These are phyloP conservation scores for Myodes glareolus DNA, from an alignment of 2,113 vertebrate species.

Conservation along the genomic window DNA sequence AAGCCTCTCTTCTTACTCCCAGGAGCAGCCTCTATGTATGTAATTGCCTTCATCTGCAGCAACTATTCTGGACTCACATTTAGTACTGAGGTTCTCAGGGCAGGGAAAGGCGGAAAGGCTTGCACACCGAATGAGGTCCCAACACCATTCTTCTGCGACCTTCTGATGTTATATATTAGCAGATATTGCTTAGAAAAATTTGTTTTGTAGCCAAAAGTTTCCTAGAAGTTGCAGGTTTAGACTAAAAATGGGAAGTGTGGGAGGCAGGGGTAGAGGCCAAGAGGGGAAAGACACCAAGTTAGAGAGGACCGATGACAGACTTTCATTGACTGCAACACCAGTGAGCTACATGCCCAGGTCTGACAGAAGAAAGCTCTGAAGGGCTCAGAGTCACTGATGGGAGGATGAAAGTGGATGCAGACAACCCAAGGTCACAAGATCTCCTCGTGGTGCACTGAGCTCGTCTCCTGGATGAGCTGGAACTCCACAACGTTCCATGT, in stretches of 20 bases:
- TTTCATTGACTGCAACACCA: not conserved
- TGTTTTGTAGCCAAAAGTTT: not conserved
- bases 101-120: not conserved
- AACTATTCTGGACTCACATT: not conserved
- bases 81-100: not conserved
- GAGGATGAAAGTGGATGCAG: accelerated
- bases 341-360: not conserved
- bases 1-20: not conserved
- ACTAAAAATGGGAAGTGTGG: not conserved
- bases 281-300: not conserved
- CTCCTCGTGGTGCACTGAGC: accelerated
- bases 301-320: accelerated
- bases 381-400: not conserved
- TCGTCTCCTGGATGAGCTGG: not conserved
- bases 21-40: not conserved
- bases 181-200: not conserved
- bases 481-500: accelerated
- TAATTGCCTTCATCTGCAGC: not conserved
- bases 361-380: too few relatives aligned
- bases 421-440: accelerated
- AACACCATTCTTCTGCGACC: not conserved
- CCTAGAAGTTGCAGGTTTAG: not conserved
- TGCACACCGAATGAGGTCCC: not conserved
- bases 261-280: too few relatives aligned
- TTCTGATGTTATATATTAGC: not conserved